A percentile compares a stretch with the other conserved stretches of the same genome.
These are phyloP conservation scores for Zonitis immaculata DNA, from an alignment of 2,888 invertebrate genomes.

Conservation along the genomic window DNA sequence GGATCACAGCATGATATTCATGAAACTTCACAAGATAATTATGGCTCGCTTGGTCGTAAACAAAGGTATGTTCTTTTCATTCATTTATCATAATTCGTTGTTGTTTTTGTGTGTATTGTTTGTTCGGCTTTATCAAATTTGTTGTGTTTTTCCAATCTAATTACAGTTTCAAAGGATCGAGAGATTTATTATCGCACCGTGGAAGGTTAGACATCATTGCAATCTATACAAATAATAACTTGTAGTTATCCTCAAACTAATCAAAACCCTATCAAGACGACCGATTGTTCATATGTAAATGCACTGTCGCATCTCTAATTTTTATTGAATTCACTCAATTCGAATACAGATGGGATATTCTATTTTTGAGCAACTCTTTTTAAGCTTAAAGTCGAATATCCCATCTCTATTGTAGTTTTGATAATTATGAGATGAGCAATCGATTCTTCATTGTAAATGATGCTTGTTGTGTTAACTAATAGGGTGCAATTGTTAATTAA, in stretches of 20 bases:
- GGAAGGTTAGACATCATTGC: slow-evolving; percentile 48
- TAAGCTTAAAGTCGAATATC: too few species aligned
- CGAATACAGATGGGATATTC: too few species aligned
- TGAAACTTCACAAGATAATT: slow-evolving; percentile 69
- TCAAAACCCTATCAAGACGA: not conserved
- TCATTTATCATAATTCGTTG: slow-evolving; percentile 19
- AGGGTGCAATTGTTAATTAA: not conserved
- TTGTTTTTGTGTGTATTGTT: slow-evolving; percentile 20
- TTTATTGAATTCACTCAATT: too few species aligned
- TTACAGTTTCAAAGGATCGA: slow-evolving; percentile 61
- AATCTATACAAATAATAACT: slow-evolving; percentile 14
- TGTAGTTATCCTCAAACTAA: not conserved
- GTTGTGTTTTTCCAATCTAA: slow-evolving; percentile 26
- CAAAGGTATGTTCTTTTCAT: slow-evolving; percentile 70
- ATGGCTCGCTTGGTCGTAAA: slow-evolving; percentile 62
- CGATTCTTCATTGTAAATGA: slow-evolving; percentile 1
- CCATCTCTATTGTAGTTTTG: too few species aligned
- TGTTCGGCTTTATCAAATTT: slow-evolving; percentile 18
- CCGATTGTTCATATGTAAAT: too few species aligned
- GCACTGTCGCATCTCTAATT: too few species aligned
- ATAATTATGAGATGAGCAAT: too few species aligned
- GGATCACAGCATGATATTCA: slow-evolving; percentile 72
- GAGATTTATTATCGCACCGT: slow-evolving; percentile 53
- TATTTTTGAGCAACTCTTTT: too few species aligned
- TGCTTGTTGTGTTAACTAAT: not conserved